Percentiles rank a stretch among this genome's conserved stretches.
Conservation (phyloP, 2,797 vertebrate genomes). For the Mycteria americana region DNA sequence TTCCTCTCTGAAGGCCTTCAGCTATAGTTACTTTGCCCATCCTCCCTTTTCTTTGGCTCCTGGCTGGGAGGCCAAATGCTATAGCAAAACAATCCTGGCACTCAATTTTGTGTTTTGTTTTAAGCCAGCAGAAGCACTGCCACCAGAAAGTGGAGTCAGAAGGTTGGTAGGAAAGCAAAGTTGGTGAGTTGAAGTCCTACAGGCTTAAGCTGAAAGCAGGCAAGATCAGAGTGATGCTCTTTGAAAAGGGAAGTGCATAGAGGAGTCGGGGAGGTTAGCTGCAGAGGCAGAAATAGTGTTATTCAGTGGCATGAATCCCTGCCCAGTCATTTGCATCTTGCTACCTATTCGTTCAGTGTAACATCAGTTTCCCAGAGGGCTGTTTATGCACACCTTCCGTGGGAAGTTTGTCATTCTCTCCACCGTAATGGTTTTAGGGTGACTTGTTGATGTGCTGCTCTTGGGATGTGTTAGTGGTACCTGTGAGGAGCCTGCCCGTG, state of each 20-base stretch:
- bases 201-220: not conserved
- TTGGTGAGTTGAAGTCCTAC: not conserved
- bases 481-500: accelerated
- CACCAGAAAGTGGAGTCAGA: not conserved
- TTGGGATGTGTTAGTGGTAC: not conserved
- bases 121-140: not conserved
- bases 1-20: not conserved
- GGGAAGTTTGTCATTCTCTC: not conserved
- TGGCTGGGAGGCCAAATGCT: not conserved
- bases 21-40: not conserved
- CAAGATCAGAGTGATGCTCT: not conserved
- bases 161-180: not conserved
- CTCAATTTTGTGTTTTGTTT: not conserved
- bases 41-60: not conserved
- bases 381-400: not conserved
- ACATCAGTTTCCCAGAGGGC: not conserved
- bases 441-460: not conserved
- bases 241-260: not conserved
- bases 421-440: not conserved
- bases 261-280: not conserved
- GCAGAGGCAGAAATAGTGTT: not conserved
- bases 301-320: not conserved
- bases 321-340: not conserved
- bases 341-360: not conserved
- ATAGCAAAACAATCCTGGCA: not conserved